Percentiles rank a stretch among this genome's conserved stretches.
phyloP scores from a whole-genome alignment of 2,888 invertebrate species.

The Heterodera filipjevi region DNA sequence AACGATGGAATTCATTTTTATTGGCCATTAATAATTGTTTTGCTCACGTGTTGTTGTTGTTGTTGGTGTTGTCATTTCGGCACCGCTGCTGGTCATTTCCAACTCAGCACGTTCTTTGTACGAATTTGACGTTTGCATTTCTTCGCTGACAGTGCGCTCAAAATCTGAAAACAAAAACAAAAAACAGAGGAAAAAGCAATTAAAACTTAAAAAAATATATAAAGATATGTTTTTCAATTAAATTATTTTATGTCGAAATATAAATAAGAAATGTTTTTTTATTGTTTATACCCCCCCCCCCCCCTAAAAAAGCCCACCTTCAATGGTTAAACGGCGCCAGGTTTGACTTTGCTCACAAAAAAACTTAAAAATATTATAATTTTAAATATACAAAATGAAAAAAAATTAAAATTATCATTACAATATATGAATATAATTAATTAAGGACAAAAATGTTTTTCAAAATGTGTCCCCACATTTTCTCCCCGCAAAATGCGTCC shows the following conservation, averaged over 20 bases:
- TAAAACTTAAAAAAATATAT: not conserved
- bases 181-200: not conserved
- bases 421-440: conserved; percentile 18
- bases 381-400: not conserved
- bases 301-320: not conserved
- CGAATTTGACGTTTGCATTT: conserved; percentile 33
- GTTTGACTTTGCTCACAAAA: conserved; percentile 16
- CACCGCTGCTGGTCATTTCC: conserved; percentile 14
- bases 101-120: conserved; percentile 35
- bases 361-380: not conserved
- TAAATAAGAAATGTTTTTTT: not conserved
- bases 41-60: not conserved
- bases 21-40: no score
- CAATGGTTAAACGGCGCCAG: conserved; percentile 18
- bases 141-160: conserved; percentile 19
- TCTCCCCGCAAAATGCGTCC: conserved; percentile 37
- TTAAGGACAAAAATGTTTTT: not conserved
- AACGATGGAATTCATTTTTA: no score
- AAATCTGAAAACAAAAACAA: conserved; percentile 5
- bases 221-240: not conserved
- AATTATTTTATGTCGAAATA: not conserved
- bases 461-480: conserved; percentile 18
- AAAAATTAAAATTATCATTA: not conserved
- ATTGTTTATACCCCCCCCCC: not conserved
- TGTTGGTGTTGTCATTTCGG: not conserved